Evolutionary conservation across 2,888 invertebrate genomes (phyloP), one percentile per base, ranked within the genome.

Genomic region (Brachynemurus nebulosus): DNA sequence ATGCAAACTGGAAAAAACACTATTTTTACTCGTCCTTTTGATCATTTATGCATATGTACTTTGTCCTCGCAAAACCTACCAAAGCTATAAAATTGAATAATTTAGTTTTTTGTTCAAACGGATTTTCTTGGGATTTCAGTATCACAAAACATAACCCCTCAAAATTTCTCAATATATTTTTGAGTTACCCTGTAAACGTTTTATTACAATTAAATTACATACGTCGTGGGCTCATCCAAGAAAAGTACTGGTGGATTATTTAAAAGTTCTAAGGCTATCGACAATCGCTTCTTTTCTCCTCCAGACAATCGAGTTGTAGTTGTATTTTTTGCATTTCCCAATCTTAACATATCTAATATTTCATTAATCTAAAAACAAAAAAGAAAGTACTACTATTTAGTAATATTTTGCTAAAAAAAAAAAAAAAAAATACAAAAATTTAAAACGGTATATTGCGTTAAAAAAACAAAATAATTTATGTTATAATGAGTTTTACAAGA

Each of bases 141-240:
- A n/a, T n/a, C n/a, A n/a, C n/a, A n/a, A n/a, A n/a, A n/a, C n/a
- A n/a, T n/a, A n/a, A n/a, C n/a, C n/a, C n/a, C n/a, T n/a, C n/a
- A n/a, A n/a, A n/a, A n/a, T n/a, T n/a, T n/a, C n/a, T n/a, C n/a
- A n/a, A n/a, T n/a, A n/a, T n/a, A n/a, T n/a, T n/a, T n/a, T n/a
- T n/a, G n/a, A 25, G 8, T 9, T 25, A 25, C 9, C 9, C 9
- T 25, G 9, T 25, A 25, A 8, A 25, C 9, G 8, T 25, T 25
- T 25, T 25, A 8, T 25, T 25, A 25, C 8, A 25, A 8, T 25
- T 36, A 4, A 39, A n/a, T 30, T 48, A 63, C 76, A 77, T 69
- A 95, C 93, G 93, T 92, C 3, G 96, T 96, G 1, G 95, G 95
- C 60, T 96, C 95, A 62, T 96, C 95, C 47, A 96, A 72, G 62